Conservation (phyloP, 2,113 vertebrate species). For the Oncorhynchus keta region DNA sequence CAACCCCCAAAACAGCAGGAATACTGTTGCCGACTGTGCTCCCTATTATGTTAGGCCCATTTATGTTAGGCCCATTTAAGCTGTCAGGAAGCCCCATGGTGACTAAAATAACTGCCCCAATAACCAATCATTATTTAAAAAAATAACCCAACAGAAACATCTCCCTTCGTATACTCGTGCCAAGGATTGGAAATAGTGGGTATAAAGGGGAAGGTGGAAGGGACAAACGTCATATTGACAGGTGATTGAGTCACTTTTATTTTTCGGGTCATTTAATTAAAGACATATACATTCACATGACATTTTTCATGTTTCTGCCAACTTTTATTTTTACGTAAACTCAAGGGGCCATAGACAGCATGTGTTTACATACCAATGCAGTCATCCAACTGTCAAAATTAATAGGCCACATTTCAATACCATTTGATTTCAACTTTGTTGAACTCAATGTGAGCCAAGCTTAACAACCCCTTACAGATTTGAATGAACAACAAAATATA, state of each 20-base stretch:
- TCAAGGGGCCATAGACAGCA: background rate
- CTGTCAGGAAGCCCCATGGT: constrained; percentile 17
- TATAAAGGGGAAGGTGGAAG: background rate
- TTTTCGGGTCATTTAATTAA: background rate
- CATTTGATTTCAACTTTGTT: too few species aligned
- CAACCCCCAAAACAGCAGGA: constrained; percentile 5
- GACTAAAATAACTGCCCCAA: constrained; percentile 17
- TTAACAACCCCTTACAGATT: too few species aligned
- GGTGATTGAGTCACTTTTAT: background rate
- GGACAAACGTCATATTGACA: background rate
- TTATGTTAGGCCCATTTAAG: constrained; percentile 1
- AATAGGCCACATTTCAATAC: too few species aligned
- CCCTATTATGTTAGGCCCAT: background rate
- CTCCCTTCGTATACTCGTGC: constrained; percentile 7
- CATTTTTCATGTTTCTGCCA: background rate
- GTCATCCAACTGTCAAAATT: background rate
- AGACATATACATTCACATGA: background rate
- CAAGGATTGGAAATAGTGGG: background rate
- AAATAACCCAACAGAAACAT: constrained; percentile 28
- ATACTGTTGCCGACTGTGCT: constrained; percentile 5
- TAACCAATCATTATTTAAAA: constrained; percentile 20
- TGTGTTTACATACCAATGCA: background rate
- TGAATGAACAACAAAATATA: too few species aligned
- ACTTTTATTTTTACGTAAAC: background rate
- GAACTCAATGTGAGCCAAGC: too few species aligned